A percentile compares a stretch with the other conserved stretches of the same genome.
Conservation (phyloP, 2,888 invertebrate species). For the Oxyteleia sp. region DNA sequence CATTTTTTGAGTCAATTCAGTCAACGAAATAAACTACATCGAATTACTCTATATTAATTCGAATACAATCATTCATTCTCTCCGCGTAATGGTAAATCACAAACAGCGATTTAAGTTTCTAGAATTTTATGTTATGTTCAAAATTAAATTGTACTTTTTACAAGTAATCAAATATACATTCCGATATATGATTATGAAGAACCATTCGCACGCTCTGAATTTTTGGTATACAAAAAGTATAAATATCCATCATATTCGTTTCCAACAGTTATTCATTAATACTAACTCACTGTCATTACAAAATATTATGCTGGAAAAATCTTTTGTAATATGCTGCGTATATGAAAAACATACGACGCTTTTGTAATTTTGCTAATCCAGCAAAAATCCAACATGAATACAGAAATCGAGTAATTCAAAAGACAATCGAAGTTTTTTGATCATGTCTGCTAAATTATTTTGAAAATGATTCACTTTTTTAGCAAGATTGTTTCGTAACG, state of each 20-base stretch:
- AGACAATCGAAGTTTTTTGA: not conserved
- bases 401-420: slow-evolving; percentile 12
- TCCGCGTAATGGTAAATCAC: slow-evolving; percentile 6
- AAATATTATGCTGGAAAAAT: no score
- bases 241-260: slow-evolving; percentile 29
- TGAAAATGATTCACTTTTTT: slow-evolving; percentile 20
- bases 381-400: not conserved
- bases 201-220: slow-evolving; percentile 17
- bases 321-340: slow-evolving; percentile 4
- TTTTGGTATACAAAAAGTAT: slow-evolving; percentile 45
- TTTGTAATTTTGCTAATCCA: not conserved
- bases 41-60: slow-evolving; percentile 30
- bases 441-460: slow-evolving; percentile 25
- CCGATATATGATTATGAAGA: slow-evolving; percentile 20
- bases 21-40: slow-evolving; percentile 58
- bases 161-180: slow-evolving; percentile 36
- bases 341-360: not conserved
- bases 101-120: slow-evolving; percentile 10
- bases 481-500: slow-evolving; percentile 32
- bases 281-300: slow-evolving; percentile 27
- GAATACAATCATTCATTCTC: slow-evolving; percentile 39
- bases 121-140: slow-evolving; percentile 25
- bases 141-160: slow-evolving; percentile 44
- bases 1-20: slow-evolving; percentile 49
- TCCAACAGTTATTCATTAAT: slow-evolving; percentile 45